Conservation (phyloP, 2,888 invertebrate genomes). For the Hypsopygia costalis region DNA sequence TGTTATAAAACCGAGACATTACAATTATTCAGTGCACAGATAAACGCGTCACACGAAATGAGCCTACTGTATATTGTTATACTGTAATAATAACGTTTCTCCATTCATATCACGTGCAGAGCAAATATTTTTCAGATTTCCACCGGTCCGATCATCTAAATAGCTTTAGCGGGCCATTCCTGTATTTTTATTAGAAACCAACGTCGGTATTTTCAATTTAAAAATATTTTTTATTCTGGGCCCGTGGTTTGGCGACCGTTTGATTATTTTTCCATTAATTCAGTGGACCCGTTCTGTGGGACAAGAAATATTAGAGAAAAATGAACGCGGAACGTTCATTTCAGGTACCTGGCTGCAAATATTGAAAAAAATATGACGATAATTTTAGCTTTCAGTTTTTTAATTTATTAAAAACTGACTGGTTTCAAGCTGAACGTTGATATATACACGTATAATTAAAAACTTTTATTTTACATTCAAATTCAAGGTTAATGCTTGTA, state of each 20-base stretch:
- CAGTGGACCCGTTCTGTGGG: neutral
- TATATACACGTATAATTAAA: no score
- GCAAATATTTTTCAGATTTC: constrained; percentile 30
- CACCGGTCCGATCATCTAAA: constrained; percentile 22
- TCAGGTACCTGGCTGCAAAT: neutral
- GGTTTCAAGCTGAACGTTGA: no score
- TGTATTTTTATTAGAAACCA: constrained; percentile 22
- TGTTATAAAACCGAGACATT: no score
- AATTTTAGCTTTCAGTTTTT: no score
- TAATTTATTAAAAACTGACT: no score
- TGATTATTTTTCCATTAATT: constrained; percentile 1
- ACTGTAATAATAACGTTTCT: no score
- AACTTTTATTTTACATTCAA: no score
- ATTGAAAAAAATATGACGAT: neutral
- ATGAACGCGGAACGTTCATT: neutral
- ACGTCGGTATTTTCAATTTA: constrained; percentile 20
- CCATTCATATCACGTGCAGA: constrained; percentile 26
- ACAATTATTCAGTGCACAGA: no score
- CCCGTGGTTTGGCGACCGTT: neutral
- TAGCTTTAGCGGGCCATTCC: constrained; percentile 27
- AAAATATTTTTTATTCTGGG: constrained; percentile 15
- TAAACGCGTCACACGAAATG: no score
- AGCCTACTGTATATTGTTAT: no score
- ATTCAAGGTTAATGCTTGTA: no score
- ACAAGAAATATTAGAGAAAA: neutral